Evolutionary conservation across 2,797 vertebrate genomes (phyloP), one percentile per base, ranked within the genome.

Genomic region (Sebastes steindachneri): DNA sequence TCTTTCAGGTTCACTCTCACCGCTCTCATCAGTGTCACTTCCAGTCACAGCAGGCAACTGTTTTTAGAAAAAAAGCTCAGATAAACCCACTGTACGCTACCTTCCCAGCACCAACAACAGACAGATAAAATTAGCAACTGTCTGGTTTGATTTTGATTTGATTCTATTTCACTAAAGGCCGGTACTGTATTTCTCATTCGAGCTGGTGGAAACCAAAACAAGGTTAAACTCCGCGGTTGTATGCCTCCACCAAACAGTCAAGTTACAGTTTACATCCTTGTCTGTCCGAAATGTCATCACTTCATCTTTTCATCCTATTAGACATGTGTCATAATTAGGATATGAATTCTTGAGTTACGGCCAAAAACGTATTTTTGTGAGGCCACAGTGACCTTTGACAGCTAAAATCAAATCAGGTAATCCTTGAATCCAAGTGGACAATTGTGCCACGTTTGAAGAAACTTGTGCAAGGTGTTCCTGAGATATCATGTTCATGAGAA

Each of bases 301-400:
- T 17, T 45, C 0, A 45, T 45, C 15, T 17, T 17, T 17, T 8
- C 41, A 45, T 45, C 41, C 41, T 45, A 19, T 45, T 45, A 19
- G 15, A 45, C 7, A 19, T 19, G 17, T 45, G 41, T 17, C 41
- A 45, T 45, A 45, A 45, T 45, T 45, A 17, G 41, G 41, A 45
- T 0, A 45, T 45, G 7, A 45, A 45, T 3, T 45, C 0, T 45
- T 45, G 0, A 45, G 41, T 45, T 45, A 2, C 0, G 0, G 41
- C 15, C 15, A 19, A 45, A 45, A 45, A 45, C 6, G 0, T 45
- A 5, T 17, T 45, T 45, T 45, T 45, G 3, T 45, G 41, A 19
- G 15, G 41, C 41, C 15, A 1, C 15, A 45, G 41, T 45, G 41
- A 45, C 41, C 15, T 41, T 41, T 41, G 37, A 41, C 37, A 41